Base-by-base conservation (phyloP, 2,113 vertebrate genomes). In the Hippocampus mohnikei region DNA sequence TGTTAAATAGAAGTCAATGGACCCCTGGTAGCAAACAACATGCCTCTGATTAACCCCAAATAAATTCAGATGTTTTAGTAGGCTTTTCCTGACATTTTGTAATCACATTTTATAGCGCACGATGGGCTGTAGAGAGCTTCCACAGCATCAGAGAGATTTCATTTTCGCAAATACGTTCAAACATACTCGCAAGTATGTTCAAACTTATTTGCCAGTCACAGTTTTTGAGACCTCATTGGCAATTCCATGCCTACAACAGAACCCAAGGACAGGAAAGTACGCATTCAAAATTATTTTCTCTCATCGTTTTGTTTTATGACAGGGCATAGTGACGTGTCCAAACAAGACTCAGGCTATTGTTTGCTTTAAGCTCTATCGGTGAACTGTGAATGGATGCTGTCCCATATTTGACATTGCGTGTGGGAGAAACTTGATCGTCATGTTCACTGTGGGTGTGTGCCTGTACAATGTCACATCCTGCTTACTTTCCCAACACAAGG, bases 341-440 rank as follows among this genome's bases (percentile, higher is more conserved):
- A 44, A 64, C 40, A 44, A 48, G 21, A 40, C n/a, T 42, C 11
- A 15, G 40, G 41, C 42, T 16, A 27, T 65, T 65, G 63, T 65
- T 65, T 44, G n/a, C 40, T 44, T 65, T 44, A 60, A 29, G 13
- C 12, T 63, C 5, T 23, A 42, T 42, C 33, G 6, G 1, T 23
- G 15, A 65, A 42, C 42, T 41, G 20, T 16, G 62, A 44, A 64
- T 25, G 21, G 61, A 42, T 44, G 23, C 63, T 1, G 55, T 64
- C 44, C 67, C 25, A 25, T 70, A 18, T 71, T 62, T 53, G 33
- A 68, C 42, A 46, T 46, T 25, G 62, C 15, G 62, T 23, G 37
- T 44, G 7, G 67, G 21, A 66, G 74, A 66, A 84, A 87, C 81
- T 56, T 76, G 79, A 84, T 75, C 50, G 18, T 70, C 58, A 15